Conservation (phyloP, 1,140 invertebrate species). For the Pectinophora gossypiella region DNA sequence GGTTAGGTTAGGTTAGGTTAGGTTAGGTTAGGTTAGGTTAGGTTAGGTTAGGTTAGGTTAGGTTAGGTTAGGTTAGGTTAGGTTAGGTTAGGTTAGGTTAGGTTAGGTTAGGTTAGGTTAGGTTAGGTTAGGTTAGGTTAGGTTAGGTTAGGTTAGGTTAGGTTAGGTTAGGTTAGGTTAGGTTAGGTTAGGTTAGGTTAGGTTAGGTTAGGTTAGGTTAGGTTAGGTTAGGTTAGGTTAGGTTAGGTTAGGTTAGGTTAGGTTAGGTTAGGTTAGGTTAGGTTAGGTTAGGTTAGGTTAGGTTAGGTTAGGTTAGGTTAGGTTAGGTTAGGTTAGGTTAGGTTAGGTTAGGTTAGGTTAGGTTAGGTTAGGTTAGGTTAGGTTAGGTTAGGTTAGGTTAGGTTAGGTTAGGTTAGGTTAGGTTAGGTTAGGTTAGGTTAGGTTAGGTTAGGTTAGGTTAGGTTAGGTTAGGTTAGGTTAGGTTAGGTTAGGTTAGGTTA, state of each 20-base stretch:
- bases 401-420: constrained; percentile 11
- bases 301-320: constrained; percentile 8
- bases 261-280: constrained; percentile 10
- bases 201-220: constrained; percentile 26
- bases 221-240: constrained; percentile 10
- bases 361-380: constrained; percentile 11
- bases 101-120: constrained; percentile 11
- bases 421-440: constrained; percentile 11
- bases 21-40: constrained; percentile 13
- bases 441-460: constrained; percentile 10
- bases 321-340: constrained; percentile 11
- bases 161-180: constrained; percentile 10
- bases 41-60: constrained; percentile 10
- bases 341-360: constrained; percentile 11
- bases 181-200: constrained; percentile 12
- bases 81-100: constrained; percentile 12
- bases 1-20: constrained; percentile 13
- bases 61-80: constrained; percentile 13
- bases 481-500: constrained; percentile 10
- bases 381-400: constrained; percentile 10
- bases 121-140: constrained; percentile 11
- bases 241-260: constrained; percentile 10
- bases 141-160: constrained; percentile 10
- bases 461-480: constrained; percentile 10
- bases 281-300: constrained; percentile 10